Percentiles rank a stretch among this genome's conserved stretches.
phyloP scores from a whole-genome alignment of 2,888 invertebrate species.

The Pyrrhosoma nymphula region DNA sequence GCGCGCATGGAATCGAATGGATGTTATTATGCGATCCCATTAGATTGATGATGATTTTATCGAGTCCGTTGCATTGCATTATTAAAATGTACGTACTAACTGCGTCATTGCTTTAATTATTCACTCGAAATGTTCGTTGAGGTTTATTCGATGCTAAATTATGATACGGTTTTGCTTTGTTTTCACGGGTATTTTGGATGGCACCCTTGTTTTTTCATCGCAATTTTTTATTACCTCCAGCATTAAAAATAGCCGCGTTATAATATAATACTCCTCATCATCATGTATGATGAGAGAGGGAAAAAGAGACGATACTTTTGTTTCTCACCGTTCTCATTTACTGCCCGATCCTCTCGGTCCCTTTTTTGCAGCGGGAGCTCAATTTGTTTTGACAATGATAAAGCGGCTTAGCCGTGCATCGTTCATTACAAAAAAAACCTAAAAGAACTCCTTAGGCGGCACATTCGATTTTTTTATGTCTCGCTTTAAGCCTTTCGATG shows the following conservation, averaged over 20 bases:
- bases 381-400: constrained; percentile 5
- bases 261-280: constrained; percentile 22
- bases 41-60: constrained; percentile 39
- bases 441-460: neutral
- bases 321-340: neutral
- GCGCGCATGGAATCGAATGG: neutral
- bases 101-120: constrained; percentile 36
- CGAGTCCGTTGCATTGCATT: constrained; percentile 31
- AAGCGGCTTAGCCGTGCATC: neutral
- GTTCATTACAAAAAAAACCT: neutral
- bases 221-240: neutral
- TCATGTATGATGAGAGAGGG: neutral
- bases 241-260: neutral
- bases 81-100: constrained; percentile 15
- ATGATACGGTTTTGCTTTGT: constrained; percentile 39
- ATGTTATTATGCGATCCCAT: constrained; percentile 32
- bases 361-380: neutral
- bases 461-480: neutral
- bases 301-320: neutral
- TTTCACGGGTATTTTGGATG: neutral
- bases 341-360: neutral
- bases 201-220: neutral
- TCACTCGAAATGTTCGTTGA: constrained; percentile 28
- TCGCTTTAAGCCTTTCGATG: neutral
- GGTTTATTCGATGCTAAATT: constrained; percentile 9